Evolutionary conservation across 2,888 invertebrate species (phyloP), one percentile per base, ranked within the genome.

Genomic region (Psylliodes chrysocephalus): DNA sequence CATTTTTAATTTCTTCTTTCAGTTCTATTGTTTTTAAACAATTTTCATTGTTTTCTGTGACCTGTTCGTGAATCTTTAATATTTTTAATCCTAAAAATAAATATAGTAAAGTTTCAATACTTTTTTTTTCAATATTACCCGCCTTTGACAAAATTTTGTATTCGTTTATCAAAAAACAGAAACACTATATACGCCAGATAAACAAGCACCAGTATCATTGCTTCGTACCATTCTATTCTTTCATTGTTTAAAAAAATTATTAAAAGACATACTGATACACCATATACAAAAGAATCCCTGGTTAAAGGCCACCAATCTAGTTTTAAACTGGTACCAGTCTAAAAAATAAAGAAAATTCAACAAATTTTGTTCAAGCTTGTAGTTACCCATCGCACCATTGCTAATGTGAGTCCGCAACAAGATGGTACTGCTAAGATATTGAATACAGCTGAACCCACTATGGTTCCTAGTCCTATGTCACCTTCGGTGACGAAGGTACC

Each of bases 401-500:
- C 59, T 8, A 59, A 14, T 0, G 59, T 59, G 5, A 59, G 49
- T 35, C 59, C 59, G 28, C 49, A 59, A 17, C 38, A 35, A 14
- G 59, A 49, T 18, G 59, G 42, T 25, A 59, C 59, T 28, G 49
- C 59, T 17, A 59, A 51, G 22, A 59, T 59, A 35, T 59, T 59
- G 19, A 59, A 59, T 7, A 59, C 59, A 28, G 49, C 44, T 18
- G 59, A 59, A 8, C 59, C 59, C 8, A 59, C 49, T 8, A 59
- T 59, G 18, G 59, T 59, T 40, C 59, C 59, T 10, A 59, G 15
- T 25, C 59, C 59, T 18, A 59, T 49, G 10, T 59, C 59, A 6
- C 59, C 59, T 59, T 59, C 28, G 8, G 59, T 59, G 17, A 59
- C 49, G 51, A 59, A 59, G 28, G 59, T 59, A 17, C 59, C 59